Percentiles rank a stretch among this genome's conserved stretches.
phyloP scores from a whole-genome alignment of 2,888 invertebrate genomes.

The Ophion slaviceki region DNA sequence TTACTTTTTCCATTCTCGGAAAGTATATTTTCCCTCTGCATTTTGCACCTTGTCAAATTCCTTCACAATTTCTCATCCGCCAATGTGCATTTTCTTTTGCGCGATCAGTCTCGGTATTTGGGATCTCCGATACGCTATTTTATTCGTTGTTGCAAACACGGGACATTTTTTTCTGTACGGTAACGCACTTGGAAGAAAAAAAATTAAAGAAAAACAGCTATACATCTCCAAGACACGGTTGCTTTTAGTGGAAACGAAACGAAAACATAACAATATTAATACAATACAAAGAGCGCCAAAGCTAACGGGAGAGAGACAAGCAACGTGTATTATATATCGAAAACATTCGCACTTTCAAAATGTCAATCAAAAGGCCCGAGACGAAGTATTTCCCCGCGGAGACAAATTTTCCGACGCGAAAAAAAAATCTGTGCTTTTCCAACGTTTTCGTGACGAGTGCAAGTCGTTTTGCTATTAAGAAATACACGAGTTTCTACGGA shows the following conservation, averaged over 20 bases:
- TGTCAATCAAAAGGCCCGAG: conserved; percentile 32
- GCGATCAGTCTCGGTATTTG: not conserved
- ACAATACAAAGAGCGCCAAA: conserved; percentile 27
- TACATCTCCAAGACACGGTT: conserved; percentile 23
- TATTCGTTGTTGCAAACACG: not conserved
- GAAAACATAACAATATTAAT: conserved; percentile 8
- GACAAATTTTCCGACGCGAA: conserved; percentile 12
- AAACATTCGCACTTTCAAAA: conserved; percentile 56
- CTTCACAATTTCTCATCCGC: not conserved
- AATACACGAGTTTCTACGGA: not conserved
- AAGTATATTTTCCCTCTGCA: not conserved
- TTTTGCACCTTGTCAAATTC: not conserved
- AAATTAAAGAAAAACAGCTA: conserved; percentile 17
- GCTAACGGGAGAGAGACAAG: conserved; percentile 39
- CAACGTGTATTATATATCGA: conserved; percentile 43
- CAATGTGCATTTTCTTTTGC: not conserved
- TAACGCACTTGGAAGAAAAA: not conserved
- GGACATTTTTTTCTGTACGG: not conserved
- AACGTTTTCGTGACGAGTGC: not conserved
- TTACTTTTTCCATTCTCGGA: not conserved
- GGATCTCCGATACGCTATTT: not conserved
- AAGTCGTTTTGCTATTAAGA: not conserved
- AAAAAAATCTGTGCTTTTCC: not conserved
- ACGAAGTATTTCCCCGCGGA: conserved; percentile 45
- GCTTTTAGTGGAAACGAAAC: conserved; percentile 11